Evolutionary conservation across 2,888 invertebrate species (phyloP).

Genomic region (Sminthurides aquaticus): DNA sequence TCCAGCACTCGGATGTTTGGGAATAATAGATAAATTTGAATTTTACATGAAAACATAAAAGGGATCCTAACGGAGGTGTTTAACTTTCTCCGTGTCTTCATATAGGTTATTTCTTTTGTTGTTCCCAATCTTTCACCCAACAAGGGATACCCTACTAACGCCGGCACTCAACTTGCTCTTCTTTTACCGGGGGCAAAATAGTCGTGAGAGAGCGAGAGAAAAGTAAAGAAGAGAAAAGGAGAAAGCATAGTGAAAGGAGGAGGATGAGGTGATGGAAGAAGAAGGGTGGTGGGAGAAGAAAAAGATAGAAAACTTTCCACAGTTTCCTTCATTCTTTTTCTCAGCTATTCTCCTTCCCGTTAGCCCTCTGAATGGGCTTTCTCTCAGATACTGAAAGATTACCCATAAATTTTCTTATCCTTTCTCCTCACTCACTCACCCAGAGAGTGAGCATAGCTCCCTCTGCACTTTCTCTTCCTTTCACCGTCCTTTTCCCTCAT

Average conservation of each 20-base stretch:
- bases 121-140: too few species aligned
- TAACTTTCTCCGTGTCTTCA: conserved; percentile 1
- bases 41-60: conserved; percentile 12
- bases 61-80: conserved; percentile 10
- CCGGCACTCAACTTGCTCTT: too few species aligned
- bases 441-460: too few species aligned
- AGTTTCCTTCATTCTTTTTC: conserved; percentile 6
- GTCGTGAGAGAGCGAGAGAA: too few species aligned
- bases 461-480: too few species aligned
- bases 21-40: conserved; percentile 5
- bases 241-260: too few species aligned
- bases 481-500: too few species aligned
- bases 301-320: conserved; percentile 1
- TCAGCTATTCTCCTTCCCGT: conserved; percentile 2
- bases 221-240: too few species aligned
- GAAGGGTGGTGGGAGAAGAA: too few species aligned
- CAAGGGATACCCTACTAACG: too few species aligned
- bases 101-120: background rate
- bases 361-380: conserved; percentile 7
- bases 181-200: too few species aligned
- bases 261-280: too few species aligned
- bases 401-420: conserved; percentile 17
- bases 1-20: background rate
- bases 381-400: conserved; percentile 21
- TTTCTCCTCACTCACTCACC: conserved; percentile 6